A percentile compares a stretch with the other conserved stretches of the same genome.
Evolutionary conservation across 2,888 invertebrate species (phyloP).

Genomic region (Caenorhabditis macrosperma): DNA sequence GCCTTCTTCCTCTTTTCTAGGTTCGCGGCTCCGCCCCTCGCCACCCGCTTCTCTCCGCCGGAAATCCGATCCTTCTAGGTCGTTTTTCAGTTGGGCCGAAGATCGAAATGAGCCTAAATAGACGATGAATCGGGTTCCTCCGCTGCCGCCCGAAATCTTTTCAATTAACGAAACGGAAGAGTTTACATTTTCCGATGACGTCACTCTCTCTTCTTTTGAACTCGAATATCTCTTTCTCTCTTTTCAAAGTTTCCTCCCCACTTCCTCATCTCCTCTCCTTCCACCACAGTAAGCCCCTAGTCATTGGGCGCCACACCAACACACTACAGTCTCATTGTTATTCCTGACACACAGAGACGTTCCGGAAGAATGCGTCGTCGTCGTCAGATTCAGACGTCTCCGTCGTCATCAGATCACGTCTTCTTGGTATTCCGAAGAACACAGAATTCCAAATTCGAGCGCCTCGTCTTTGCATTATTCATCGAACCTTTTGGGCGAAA

Average conservation of each 20-base stretch:
- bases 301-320: background rate
- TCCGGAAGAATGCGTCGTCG: constrained; percentile 2
- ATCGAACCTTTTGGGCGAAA: background rate
- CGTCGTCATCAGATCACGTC: constrained; percentile 9
- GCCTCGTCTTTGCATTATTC: constrained; percentile 42
- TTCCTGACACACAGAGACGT: background rate
- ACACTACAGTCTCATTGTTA: background rate
- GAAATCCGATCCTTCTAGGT: constrained; percentile 28
- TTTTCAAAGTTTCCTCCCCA: background rate
- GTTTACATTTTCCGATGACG: background rate
- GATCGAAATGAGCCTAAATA: constrained; percentile 12
- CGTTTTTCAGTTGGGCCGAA: constrained; percentile 23
- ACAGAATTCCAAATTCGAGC: constrained; percentile 39
- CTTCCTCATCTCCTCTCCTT: background rate
- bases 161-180: background rate
- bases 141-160: background rate
- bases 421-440: constrained; percentile 46
- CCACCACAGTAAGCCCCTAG: background rate
- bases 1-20: background rate
- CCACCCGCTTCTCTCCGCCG: constrained; percentile 7
- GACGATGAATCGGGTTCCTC: no score
- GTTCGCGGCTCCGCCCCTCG: constrained; percentile 16
- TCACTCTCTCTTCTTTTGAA: background rate
- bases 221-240: background rate
- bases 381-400: constrained; percentile 11